These are phyloP conservation scores for Copsychus sechellarum DNA, from an alignment of 2,113 vertebrate genomes.

Conservation along the genomic window DNA sequence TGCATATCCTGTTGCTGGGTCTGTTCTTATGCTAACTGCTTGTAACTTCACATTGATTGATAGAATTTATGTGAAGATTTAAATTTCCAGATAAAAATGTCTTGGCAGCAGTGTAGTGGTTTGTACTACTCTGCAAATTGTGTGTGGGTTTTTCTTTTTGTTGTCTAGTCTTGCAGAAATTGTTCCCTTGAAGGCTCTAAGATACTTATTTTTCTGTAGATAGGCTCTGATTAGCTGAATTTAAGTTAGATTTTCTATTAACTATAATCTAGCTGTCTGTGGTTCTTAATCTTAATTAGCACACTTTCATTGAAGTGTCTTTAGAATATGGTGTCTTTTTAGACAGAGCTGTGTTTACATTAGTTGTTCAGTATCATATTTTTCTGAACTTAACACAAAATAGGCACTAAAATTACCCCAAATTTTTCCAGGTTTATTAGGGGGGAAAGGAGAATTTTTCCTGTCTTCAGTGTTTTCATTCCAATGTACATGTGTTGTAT, in stretches of 20 bases:
- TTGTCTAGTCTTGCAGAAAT: not conserved
- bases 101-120: not conserved
- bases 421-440: not conserved
- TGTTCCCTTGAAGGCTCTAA: not conserved
- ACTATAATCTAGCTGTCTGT: not conserved
- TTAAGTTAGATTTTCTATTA: not conserved
- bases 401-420: not conserved
- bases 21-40: not conserved
- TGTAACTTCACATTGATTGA: not conserved
- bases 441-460: not conserved
- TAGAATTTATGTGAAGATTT: not conserved
- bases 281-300: not conserved
- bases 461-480: not conserved
- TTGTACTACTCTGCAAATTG: not conserved
- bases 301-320: not conserved
- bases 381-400: not conserved
- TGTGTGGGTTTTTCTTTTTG: not conserved
- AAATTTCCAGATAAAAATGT: not conserved
- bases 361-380: not conserved
- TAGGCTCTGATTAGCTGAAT: not conserved
- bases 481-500: not conserved
- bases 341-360: not conserved
- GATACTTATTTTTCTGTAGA: not conserved
- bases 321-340: not conserved
- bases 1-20: not conserved